Conservation (phyloP, 37 sponge, comb jelly and placozoan species). For the Aphrocallistes beatrix region DNA sequence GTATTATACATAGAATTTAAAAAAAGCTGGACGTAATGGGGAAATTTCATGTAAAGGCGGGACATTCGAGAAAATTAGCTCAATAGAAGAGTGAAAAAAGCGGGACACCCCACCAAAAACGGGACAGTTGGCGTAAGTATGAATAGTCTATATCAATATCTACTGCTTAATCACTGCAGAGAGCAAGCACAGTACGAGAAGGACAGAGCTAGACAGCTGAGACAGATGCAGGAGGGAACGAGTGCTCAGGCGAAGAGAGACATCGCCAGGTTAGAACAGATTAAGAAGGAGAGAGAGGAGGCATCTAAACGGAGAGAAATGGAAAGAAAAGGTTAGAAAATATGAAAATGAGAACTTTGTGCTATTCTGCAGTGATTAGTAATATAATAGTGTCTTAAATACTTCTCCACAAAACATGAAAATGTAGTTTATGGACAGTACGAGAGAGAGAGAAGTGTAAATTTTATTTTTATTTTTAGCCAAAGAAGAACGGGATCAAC, state of each 20-base stretch:
- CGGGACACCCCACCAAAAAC: too few species aligned
- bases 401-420: too few species aligned
- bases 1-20: too few species aligned
- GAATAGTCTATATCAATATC: background rate
- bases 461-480: background rate
- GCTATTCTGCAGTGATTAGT: too few species aligned
- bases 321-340: background rate
- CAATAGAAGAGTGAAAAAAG: too few species aligned
- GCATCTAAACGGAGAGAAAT: background rate
- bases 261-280: background rate
- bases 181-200: background rate
- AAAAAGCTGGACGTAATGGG: too few species aligned
- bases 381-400: too few species aligned
- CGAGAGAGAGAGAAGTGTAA: too few species aligned
- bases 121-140: background rate
- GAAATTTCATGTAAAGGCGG: too few species aligned
- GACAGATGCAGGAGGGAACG: slow-evolving; percentile 4
- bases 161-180: background rate
- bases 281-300: background rate
- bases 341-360: too few species aligned
- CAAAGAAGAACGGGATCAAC: background rate
- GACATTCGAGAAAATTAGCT: too few species aligned
- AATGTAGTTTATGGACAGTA: too few species aligned
- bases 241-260: background rate
- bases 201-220: background rate